Evolutionary conservation across 2,113 vertebrate species (phyloP).

Genomic region (Pogona vitticeps): DNA sequence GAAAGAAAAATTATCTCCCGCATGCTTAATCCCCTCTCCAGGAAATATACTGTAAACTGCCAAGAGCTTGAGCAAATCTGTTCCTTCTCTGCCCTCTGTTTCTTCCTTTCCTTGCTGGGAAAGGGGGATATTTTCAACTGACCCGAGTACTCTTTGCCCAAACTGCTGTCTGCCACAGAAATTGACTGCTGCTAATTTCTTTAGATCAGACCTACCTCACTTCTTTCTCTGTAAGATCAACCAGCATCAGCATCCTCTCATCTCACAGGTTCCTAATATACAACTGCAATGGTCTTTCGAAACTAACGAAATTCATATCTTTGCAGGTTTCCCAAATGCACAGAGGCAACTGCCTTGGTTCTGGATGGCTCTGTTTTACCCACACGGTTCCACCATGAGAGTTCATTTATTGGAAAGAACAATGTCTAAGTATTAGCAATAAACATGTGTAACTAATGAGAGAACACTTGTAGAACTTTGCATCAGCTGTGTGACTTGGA

Average conservation of each 20-base stretch:
- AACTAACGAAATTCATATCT: background rate
- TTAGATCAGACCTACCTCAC: background rate
- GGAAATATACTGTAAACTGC: background rate
- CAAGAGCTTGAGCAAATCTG: background rate
- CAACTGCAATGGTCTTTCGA: background rate
- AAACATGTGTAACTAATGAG: background rate
- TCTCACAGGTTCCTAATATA: no score
- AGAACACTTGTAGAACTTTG: conserved; percentile 25
- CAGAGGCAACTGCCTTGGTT: background rate
- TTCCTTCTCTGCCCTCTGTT: background rate
- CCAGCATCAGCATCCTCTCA: no score
- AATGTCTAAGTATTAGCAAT: background rate
- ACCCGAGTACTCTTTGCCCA: background rate
- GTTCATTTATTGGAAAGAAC: background rate
- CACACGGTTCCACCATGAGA: background rate
- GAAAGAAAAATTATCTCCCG: no score
- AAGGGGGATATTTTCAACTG: background rate
- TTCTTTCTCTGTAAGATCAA: background rate
- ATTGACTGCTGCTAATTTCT: background rate
- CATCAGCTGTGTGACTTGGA: conserved; percentile 15
- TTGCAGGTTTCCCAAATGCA: background rate
- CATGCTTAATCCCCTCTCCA: no score
- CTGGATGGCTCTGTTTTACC: background rate
- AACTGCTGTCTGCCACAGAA: background rate
- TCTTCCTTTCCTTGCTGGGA: background rate